Base-by-base conservation (phyloP, 2,113 vertebrate genomes). In the Aspiorhynchus laticeps region DNA sequence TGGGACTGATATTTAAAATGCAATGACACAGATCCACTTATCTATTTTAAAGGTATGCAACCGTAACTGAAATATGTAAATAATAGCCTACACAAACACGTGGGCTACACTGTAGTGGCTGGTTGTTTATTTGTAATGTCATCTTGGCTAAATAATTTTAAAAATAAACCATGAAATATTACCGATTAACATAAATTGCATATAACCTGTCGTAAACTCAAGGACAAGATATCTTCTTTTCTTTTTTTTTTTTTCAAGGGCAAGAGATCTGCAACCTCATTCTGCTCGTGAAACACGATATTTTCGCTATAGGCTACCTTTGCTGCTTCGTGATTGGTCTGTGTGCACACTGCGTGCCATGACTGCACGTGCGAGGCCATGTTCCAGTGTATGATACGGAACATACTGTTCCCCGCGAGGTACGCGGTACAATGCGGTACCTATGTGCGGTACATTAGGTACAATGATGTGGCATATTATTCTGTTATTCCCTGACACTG, bases 291-390 rank as follows among this genome's bases (percentile, higher is more conserved):
- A 51, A 53, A 19, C 21, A 26, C 53, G 15, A 80, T 38, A n/a
- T 56, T 7, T 41, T 41, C 0, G 0, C 53, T 56, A 17, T 26
- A 36, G 36, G 36, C 36, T 36, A 38, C 48, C 0, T 53, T 48
- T 59, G 10, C 43, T 0, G 26, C 67, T 31, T 41, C 7, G 19
- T 33, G 26, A 71, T 41, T 89, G 88, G 88, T n/a, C 12, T 2
- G 31, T 6, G n/a, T 33, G 8, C 6, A 81, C 1, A 2, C 61
- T 6, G 51, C 61, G 79, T 84, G 76, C 59, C 78, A 85, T 65
- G 2, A 21, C 2, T 4, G 26, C 92, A 92, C 91, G 12, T 93
- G 92, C 69, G 1, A 36, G 21, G 28, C 7, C 92, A 91, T 28
- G 92, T 92, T 93, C 90, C 17, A 75, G 4, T 5, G 5, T 36